These are phyloP conservation scores for Halotydeus destructor DNA, from an alignment of 1,140 invertebrate genomes.

Conservation along the genomic window DNA sequence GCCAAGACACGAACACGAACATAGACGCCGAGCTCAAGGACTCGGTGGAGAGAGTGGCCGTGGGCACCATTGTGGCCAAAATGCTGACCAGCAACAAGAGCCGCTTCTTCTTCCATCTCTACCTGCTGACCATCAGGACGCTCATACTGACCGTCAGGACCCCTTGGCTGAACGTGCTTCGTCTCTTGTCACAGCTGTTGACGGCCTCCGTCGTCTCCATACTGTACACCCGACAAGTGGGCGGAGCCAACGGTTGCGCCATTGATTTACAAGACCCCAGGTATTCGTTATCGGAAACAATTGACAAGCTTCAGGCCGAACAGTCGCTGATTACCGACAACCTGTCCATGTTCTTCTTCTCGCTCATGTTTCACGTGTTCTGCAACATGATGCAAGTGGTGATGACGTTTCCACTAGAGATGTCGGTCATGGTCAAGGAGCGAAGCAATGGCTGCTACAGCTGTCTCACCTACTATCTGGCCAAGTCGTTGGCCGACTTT, in stretches of 20 bases:
- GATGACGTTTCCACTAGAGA: slow-evolving; percentile 60
- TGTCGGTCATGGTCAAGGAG: slow-evolving; percentile 51
- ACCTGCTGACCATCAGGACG: slow-evolving; percentile 4
- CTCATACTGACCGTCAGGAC: neutral
- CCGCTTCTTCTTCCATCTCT: slow-evolving; percentile 1
- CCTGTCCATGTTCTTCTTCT: slow-evolving; percentile 80
- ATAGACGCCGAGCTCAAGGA: neutral
- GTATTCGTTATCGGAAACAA: neutral
- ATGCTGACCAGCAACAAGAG: neutral
- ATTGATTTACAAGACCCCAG: neutral
- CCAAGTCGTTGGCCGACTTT: slow-evolving; percentile 78
- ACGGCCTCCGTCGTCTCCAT: slow-evolving; percentile 1
- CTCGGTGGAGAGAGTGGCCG: neutral
- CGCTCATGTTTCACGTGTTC: slow-evolving; percentile 83
- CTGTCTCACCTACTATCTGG: slow-evolving; percentile 84
- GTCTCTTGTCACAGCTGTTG: slow-evolving; percentile 22
- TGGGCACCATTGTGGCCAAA: neutral
- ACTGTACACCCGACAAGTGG: slow-evolving; percentile 7
- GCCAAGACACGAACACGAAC: neutral
- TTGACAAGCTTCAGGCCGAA: slow-evolving; percentile 1
- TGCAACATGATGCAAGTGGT: slow-evolving; percentile 92
- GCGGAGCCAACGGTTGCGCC: slow-evolving; percentile 7
- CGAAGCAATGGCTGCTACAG: slow-evolving; percentile 97
- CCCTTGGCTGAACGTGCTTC: slow-evolving; percentile 1
- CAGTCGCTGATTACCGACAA: slow-evolving; percentile 28